Evolutionary conservation across 2,888 invertebrate species (phyloP).

Genomic region (Eustalomyia histrio): DNA sequence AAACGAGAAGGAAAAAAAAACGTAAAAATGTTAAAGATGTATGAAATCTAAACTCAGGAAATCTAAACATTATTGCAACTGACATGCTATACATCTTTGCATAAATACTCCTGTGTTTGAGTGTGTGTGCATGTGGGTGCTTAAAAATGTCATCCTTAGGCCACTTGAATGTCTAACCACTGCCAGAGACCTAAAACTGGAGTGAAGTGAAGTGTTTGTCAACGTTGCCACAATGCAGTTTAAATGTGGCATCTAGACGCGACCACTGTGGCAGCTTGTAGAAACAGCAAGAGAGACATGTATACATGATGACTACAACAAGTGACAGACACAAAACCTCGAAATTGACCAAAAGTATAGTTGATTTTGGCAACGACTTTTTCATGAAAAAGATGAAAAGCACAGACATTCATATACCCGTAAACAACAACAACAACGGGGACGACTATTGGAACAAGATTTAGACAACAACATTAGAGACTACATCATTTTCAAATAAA

Average conservation of each 20-base stretch:
- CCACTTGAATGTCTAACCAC: constrained; percentile 18
- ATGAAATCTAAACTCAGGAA: constrained; percentile 58
- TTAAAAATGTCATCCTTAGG: constrained; percentile 48
- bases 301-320: constrained; percentile 58
- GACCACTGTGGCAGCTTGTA: constrained; percentile 38
- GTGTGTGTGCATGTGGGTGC: constrained; percentile 22
- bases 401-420: constrained; percentile 10
- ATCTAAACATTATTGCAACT: constrained; percentile 64
- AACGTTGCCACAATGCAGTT: constrained; percentile 62
- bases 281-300: constrained; percentile 11
- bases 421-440: constrained; percentile 26
- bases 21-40: constrained; percentile 48
- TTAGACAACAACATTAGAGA: constrained; percentile 47
- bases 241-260: constrained; percentile 59
- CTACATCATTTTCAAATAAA: constrained; percentile 58
- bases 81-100: constrained; percentile 50
- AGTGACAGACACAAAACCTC: constrained; percentile 77
- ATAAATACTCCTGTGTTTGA: constrained; percentile 5
- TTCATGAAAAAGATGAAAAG: constrained; percentile 25
- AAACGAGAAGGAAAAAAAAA: too few relatives aligned
- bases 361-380: constrained; percentile 68
- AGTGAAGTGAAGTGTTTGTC: constrained; percentile 73
- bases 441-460: constrained; percentile 24
- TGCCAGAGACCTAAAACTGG: constrained; percentile 47
- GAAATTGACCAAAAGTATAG: constrained; percentile 76